Percentiles rank a stretch among this genome's conserved stretches.
phyloP scores from a whole-genome alignment of 2,888 invertebrate species.

The Protophormia terraenovae region DNA sequence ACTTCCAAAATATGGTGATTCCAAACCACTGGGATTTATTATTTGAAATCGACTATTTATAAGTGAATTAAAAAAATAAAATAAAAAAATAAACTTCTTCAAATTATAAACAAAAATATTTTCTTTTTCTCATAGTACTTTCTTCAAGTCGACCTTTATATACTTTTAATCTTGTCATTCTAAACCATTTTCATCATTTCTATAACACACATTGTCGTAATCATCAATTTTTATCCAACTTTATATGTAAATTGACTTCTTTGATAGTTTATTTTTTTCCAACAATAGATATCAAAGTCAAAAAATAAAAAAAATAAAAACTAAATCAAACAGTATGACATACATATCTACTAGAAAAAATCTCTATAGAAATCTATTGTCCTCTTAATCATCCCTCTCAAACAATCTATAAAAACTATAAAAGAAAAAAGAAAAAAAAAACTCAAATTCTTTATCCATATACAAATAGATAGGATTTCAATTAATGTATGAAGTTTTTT shows the following conservation, averaged over 20 bases:
- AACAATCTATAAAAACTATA: background rate
- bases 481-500: constrained; percentile 50
- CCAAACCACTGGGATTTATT: too few relatives aligned
- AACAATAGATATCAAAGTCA: constrained; percentile 35
- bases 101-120: background rate
- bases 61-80: too few relatives aligned
- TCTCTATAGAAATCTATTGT: constrained; percentile 49
- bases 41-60: too few relatives aligned
- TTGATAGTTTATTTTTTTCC: constrained; percentile 46
- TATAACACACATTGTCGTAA: constrained; percentile 43
- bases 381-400: constrained; percentile 20
- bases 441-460: constrained; percentile 9
- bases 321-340: constrained; percentile 36
- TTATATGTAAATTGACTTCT: constrained; percentile 61
- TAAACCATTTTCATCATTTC: constrained; percentile 17
- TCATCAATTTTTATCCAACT: constrained; percentile 45
- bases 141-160: constrained; percentile 13
- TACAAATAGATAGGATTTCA: constrained; percentile 57
- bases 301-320: background rate
- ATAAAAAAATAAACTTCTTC: too few relatives aligned
- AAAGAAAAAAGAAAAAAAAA: background rate
- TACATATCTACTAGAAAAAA: constrained; percentile 46
- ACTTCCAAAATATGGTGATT: too few relatives aligned
- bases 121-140: background rate
- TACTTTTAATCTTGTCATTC: background rate